A percentile compares a stretch with the other conserved stretches of the same genome.
These are phyloP conservation scores for Lophotis ruficrista DNA, from an alignment of 2,113 vertebrate genomes.

Conservation along the genomic window DNA sequence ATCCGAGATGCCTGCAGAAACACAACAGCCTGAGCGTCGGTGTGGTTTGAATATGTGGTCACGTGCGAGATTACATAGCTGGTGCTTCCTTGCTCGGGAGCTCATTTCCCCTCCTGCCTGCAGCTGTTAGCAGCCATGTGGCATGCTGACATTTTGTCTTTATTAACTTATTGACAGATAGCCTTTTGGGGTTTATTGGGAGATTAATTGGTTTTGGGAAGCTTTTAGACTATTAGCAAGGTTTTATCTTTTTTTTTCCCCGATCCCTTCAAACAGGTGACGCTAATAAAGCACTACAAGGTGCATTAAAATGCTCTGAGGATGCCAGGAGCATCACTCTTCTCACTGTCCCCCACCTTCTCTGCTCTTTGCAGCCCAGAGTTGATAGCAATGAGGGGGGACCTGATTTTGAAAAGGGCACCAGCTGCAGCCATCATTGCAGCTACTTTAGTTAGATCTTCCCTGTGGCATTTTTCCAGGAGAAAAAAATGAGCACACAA, in stretches of 20 bases:
- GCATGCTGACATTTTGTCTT: slow-evolving; percentile 37
- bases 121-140: background rate
- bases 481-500: background rate
- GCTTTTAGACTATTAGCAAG: slow-evolving; percentile 1
- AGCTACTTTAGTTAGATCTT: slow-evolving; percentile 40
- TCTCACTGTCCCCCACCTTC: background rate
- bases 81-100: background rate
- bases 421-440: slow-evolving; percentile 10
- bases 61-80: background rate
- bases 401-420: background rate
- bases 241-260: background rate
- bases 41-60: background rate
- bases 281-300: background rate
- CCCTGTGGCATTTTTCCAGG: slow-evolving; percentile 35
- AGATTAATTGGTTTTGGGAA: slow-evolving; percentile 38
- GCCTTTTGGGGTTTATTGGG: background rate
- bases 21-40: background rate
- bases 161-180: slow-evolving; percentile 31
- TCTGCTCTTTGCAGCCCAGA: background rate
- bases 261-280: background rate
- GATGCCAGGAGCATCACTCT: background rate
- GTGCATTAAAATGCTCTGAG: background rate
- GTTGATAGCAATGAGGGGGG: background rate
- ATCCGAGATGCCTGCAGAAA: background rate
- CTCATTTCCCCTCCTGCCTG: slow-evolving; percentile 7